A percentile compares a stretch with the other conserved stretches of the same genome.
Conservation (phyloP, 2,888 invertebrate genomes). For the Agrilus mali region DNA sequence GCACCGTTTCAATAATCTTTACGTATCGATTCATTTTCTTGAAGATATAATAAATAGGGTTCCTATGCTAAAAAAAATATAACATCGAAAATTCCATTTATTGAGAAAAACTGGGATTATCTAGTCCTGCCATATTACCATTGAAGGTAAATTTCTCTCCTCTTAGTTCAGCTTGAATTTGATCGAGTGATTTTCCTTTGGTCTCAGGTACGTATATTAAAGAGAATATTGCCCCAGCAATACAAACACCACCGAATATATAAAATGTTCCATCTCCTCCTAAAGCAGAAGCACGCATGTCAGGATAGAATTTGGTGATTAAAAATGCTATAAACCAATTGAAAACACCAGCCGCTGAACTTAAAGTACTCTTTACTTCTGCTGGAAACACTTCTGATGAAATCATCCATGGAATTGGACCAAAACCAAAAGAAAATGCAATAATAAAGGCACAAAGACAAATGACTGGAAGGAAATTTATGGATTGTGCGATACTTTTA, state of each 20-base stretch:
- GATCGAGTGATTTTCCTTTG: conserved; percentile 56
- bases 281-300: conserved; percentile 37
- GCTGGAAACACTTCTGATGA: conserved; percentile 68
- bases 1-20: too few species aligned
- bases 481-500: conserved; percentile 34
- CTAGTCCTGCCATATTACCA: too few species aligned
- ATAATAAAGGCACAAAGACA: conserved; percentile 63
- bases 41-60: too few species aligned
- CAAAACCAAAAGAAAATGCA: conserved; percentile 71
- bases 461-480: conserved; percentile 63
- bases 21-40: too few species aligned
- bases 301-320: conserved; percentile 59
- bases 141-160: too few species aligned
- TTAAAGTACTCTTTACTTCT: conserved; percentile 63
- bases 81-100: too few species aligned
- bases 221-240: conserved; percentile 48
- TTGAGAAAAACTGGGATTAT: too few species aligned
- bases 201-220: conserved; percentile 54
- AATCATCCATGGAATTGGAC: conserved; percentile 82
- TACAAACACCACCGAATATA: conserved; percentile 55
- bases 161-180: conserved; percentile 44
- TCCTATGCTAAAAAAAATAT: too few species aligned
- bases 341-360: conserved; percentile 63
- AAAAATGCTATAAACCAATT: conserved; percentile 73
- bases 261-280: conserved; percentile 58